Conservation (phyloP, 2,113 vertebrate genomes). For the Labeo catla region DNA sequence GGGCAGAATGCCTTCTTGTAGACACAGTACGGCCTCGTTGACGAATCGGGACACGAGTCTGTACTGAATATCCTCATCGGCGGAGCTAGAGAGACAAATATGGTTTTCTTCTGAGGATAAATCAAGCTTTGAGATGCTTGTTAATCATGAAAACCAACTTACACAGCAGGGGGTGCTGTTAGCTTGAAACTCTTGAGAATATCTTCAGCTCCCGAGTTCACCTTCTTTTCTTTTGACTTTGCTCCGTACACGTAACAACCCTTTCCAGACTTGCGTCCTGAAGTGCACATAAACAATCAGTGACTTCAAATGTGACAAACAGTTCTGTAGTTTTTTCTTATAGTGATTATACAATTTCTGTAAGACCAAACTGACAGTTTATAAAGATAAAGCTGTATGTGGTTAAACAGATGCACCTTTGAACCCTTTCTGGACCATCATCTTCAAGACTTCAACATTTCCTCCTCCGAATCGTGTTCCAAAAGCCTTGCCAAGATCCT, state of each 20-base stretch:
- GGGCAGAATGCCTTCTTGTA: conserved; percentile 85
- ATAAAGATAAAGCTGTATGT: conserved; percentile 1
- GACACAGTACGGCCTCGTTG: conserved; percentile 84
- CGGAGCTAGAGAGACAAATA: conserved; percentile 70
- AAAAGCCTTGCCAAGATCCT: conserved; percentile 93
- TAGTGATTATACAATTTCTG: neutral
- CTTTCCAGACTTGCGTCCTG: conserved; percentile 86
- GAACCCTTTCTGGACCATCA: conserved; percentile 89
- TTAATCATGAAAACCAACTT: conserved; percentile 61
- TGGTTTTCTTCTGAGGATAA: neutral
- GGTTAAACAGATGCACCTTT: conserved; percentile 74
- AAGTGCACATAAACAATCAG: conserved; percentile 5
- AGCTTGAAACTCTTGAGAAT: conserved; percentile 78
- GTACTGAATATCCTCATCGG: conserved; percentile 82
- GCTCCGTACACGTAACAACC: conserved; percentile 84
- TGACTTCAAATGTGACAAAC: neutral
- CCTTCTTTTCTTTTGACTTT: conserved; percentile 76
- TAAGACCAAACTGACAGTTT: neutral
- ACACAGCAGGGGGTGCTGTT: conserved; percentile 78
- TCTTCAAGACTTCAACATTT: conserved; percentile 82
- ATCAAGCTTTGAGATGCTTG: neutral
- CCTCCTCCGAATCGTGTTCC: conserved; percentile 91
- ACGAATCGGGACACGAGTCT: conserved; percentile 82
- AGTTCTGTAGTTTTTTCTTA: neutral
- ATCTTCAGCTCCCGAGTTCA: conserved; percentile 81